phyloP scores from a whole-genome alignment of 2,797 vertebrate species.

The Glyptemys insculpta region DNA sequence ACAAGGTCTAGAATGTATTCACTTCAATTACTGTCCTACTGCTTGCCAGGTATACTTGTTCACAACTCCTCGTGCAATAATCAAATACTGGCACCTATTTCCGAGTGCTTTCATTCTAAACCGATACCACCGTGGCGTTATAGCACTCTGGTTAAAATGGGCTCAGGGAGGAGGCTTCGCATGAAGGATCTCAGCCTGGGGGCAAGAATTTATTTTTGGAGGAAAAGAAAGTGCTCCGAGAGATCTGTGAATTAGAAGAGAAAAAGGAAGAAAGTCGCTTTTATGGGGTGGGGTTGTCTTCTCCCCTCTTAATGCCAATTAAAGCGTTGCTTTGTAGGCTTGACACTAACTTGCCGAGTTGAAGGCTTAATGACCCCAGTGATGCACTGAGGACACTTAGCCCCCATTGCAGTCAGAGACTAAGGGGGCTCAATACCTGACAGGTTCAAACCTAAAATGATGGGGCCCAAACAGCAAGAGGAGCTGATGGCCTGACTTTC shows the following conservation, averaged over 20 bases:
- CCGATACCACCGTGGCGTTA: neutral
- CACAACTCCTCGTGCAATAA: neutral
- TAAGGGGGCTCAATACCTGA: neutral
- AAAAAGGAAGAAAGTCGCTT: neutral
- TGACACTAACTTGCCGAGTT: neutral
- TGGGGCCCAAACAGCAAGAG: neutral
- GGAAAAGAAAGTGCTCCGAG: neutral
- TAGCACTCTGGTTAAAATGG: neutral
- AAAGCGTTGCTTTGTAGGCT: neutral
- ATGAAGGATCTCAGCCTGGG: too few relatives aligned
- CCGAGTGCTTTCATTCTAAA: neutral
- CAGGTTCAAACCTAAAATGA: neutral
- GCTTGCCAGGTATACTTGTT: neutral
- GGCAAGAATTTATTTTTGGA: neutral
- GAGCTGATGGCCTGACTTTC: neutral
- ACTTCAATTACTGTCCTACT: neutral
- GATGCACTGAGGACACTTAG: neutral
- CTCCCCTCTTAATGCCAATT: neutral
- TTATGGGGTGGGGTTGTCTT: neutral
- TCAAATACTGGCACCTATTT: neutral
- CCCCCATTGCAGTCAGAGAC: neutral
- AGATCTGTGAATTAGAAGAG: neutral
- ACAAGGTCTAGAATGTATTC: neutral
- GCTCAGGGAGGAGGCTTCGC: neutral
- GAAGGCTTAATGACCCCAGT: neutral